Evolutionary conservation across 2,113 vertebrate species (phyloP).

Genomic region (Cromileptes altivelis): DNA sequence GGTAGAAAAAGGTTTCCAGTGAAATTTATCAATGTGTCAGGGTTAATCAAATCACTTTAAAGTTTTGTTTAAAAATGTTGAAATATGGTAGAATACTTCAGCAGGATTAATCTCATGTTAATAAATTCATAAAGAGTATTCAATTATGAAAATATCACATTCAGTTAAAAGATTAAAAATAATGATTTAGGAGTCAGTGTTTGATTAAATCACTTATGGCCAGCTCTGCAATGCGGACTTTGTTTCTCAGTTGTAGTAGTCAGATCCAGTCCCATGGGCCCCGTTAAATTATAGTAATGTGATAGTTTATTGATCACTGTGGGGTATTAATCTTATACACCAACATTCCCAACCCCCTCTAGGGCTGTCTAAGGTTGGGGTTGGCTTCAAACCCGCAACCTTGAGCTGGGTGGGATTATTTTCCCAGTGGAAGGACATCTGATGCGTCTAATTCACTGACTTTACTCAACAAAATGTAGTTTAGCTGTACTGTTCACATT

Average conservation of each 20-base stretch:
- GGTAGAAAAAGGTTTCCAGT: slow-evolving; percentile 2
- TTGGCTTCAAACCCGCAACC: neutral
- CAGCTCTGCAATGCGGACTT: neutral
- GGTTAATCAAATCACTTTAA: slow-evolving; percentile 11
- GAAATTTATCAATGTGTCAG: neutral
- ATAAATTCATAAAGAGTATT: slow-evolving; percentile 27
- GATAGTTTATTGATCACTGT: slow-evolving; percentile 43
- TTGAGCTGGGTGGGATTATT: slow-evolving; percentile 10
- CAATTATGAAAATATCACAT: slow-evolving; percentile 28
- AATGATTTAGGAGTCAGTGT: neutral
- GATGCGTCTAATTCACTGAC: neutral
- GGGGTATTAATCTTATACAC: slow-evolving; percentile 9
- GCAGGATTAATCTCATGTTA: neutral
- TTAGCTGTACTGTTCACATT: neutral
- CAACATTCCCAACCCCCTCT: neutral
- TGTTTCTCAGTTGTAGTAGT: neutral
- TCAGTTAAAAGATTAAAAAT: slow-evolving; percentile 15
- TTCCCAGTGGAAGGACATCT: neutral
- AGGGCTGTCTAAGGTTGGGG: neutral
- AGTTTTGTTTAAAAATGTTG: neutral
- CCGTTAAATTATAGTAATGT: slow-evolving; percentile 20
- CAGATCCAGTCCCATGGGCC: neutral
- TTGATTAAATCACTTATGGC: neutral
- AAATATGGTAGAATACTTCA: slow-evolving; percentile 1
- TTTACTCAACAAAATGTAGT: neutral